These are phyloP conservation scores for Girardinichthys multiradiatus DNA, from an alignment of 2,113 vertebrate genomes.

Conservation along the genomic window DNA sequence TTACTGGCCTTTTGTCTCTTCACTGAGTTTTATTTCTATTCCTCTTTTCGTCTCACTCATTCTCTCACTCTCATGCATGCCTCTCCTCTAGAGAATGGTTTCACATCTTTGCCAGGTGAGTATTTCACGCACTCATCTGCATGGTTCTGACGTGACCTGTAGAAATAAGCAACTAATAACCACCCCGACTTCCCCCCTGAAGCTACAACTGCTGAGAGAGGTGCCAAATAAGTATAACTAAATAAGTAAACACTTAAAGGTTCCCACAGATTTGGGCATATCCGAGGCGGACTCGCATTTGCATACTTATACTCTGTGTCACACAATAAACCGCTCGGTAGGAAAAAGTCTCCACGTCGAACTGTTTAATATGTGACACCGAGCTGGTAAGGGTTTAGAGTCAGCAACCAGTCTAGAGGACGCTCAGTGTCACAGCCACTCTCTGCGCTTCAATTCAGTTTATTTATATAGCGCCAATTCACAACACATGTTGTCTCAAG, in stretches of 20 bases:
- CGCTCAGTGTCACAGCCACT: too few relatives aligned
- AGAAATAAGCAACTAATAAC: constrained; percentile 9
- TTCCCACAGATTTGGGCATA: too few relatives aligned
- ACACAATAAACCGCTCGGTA: too few relatives aligned
- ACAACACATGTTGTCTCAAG: too few relatives aligned
- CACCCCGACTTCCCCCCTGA: constrained; percentile 9
- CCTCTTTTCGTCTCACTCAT: constrained; percentile 88
- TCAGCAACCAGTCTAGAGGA: too few relatives aligned
- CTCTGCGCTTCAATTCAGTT: too few relatives aligned
- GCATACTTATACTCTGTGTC: too few relatives aligned
- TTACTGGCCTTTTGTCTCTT: constrained; percentile 82
- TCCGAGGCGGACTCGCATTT: too few relatives aligned
- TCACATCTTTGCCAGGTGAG: constrained; percentile 98
- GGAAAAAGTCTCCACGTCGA: too few relatives aligned
- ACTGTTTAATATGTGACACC: too few relatives aligned
- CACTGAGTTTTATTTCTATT: constrained; percentile 75
- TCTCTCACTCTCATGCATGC: constrained; percentile 95
- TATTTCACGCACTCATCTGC: constrained; percentile 85
- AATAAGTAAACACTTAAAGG: neutral
- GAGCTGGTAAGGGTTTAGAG: too few relatives aligned
- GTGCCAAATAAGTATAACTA: neutral
- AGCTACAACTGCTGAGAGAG: constrained; percentile 54
- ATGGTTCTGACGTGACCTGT: constrained; percentile 71
- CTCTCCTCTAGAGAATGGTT: constrained; percentile 98
- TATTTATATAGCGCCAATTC: too few relatives aligned